phyloP scores from a whole-genome alignment of 1,140 invertebrate genomes.

The Dendroctonus valens region DNA sequence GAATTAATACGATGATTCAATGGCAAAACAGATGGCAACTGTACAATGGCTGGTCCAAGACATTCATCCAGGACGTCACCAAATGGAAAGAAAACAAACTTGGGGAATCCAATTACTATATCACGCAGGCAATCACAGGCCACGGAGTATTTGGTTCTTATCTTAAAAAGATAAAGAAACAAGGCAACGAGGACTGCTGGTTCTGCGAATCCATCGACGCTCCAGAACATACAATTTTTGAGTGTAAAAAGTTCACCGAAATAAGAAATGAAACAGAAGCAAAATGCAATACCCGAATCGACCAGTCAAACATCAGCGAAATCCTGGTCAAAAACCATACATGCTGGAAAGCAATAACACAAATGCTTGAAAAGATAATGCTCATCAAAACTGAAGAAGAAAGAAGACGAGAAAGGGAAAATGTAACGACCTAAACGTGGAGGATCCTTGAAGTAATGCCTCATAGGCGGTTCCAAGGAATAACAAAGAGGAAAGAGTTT shows the following conservation, averaged over 20 bases:
- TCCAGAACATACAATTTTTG: conserved; percentile 1
- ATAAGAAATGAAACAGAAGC: neutral
- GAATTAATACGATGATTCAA: neutral
- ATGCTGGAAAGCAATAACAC: neutral
- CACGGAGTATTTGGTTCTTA: neutral
- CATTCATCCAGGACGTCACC: neutral
- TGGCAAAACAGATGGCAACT: neutral
- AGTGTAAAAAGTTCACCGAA: neutral
- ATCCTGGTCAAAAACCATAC: neutral
- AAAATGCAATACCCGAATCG: neutral
- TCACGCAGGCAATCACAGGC: neutral
- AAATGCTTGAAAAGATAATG: neutral
- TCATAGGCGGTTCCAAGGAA: no score
- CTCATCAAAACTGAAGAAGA: neutral
- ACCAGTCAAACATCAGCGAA: neutral
- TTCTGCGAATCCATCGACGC: neutral
- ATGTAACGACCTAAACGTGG: neutral
- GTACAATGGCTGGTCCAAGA: neutral
- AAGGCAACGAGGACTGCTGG: neutral
- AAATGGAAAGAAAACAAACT: neutral
- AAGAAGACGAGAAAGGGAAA: neutral
- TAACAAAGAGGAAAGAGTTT: no score
- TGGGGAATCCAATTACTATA: neutral
- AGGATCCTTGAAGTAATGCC: neutral
- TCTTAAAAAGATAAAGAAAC: neutral